Percentiles rank a stretch among this genome's conserved stretches.
These are phyloP conservation scores for Tretioscincus oriximinensis DNA, from an alignment of 2,113 vertebrate genomes.

Conservation along the genomic window DNA sequence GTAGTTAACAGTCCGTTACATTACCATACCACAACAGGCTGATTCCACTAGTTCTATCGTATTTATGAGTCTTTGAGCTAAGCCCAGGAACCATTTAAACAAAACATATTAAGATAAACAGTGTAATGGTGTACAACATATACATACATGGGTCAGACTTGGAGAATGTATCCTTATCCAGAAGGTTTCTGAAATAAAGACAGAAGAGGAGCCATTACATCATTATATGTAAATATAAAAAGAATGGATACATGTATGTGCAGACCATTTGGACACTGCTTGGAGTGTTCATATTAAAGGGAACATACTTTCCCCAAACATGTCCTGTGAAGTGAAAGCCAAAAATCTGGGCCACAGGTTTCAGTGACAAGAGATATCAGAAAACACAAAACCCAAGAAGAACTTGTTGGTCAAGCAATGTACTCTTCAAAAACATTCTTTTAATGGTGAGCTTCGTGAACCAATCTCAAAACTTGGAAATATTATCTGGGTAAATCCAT, in stretches of 20 bases:
- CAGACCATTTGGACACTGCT: neutral
- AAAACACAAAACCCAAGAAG: neutral
- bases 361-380: neutral
- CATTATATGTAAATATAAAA: neutral
- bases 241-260: neutral
- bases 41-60: neutral
- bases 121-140: neutral
- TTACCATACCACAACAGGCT: too few species aligned
- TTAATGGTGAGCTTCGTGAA: neutral
- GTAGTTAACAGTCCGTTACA: too few species aligned
- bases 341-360: neutral
- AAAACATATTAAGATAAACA: neutral
- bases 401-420: neutral
- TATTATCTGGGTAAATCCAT: neutral
- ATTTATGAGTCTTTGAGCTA: neutral
- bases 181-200: slow-evolving; percentile 79
- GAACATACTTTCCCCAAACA: neutral
- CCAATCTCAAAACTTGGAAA: neutral
- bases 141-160: slow-evolving; percentile 95
- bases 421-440: neutral
- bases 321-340: neutral
- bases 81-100: neutral
- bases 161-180: slow-evolving; percentile 97
- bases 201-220: neutral
- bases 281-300: too few species aligned